A percentile compares a stretch with the other conserved stretches of the same genome.
These are phyloP conservation scores for Lampris megalopsis DNA, from an alignment of 2,113 vertebrate genomes.

Conservation along the genomic window DNA sequence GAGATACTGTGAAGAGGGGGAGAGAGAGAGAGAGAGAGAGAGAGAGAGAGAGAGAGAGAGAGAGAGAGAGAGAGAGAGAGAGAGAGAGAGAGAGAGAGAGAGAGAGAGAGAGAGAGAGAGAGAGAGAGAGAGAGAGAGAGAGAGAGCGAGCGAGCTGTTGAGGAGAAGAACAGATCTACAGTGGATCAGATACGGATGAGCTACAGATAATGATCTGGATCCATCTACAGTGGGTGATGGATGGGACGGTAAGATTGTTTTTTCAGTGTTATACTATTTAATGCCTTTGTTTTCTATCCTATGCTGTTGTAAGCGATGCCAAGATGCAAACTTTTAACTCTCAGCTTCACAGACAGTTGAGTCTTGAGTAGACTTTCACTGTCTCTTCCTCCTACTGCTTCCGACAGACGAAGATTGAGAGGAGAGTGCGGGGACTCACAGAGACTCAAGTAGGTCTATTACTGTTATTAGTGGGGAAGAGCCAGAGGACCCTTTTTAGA, in stretches of 20 bases:
- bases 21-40: slow-evolving; percentile 4
- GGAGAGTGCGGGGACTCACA: slow-evolving; percentile 23
- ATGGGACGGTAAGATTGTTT: neutral
- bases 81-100: neutral
- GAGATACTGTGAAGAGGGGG: neutral
- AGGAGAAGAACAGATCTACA: too few relatives aligned
- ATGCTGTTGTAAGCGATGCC: neutral
- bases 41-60: slow-evolving; percentile 1
- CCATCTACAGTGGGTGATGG: neutral
- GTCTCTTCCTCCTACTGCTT: neutral
- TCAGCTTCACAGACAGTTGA: neutral
- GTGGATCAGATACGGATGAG: too few relatives aligned
- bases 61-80: slow-evolving; percentile 5
- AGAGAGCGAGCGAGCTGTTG: too few relatives aligned
- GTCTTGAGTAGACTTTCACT: slow-evolving; percentile 1
- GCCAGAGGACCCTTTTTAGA: slow-evolving; percentile 34
- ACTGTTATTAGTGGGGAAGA: slow-evolving; percentile 48
- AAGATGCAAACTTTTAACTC: slow-evolving; percentile 2
- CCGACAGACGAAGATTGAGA: slow-evolving; percentile 12
- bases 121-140: too few relatives aligned
- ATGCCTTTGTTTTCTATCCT: neutral
- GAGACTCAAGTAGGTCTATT: slow-evolving; percentile 24
- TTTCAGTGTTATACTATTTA: neutral
- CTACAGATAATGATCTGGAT: too few relatives aligned
- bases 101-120: neutral